Base-by-base conservation (phyloP, 2,888 invertebrate species). In the Cheilosia vulpina region DNA sequence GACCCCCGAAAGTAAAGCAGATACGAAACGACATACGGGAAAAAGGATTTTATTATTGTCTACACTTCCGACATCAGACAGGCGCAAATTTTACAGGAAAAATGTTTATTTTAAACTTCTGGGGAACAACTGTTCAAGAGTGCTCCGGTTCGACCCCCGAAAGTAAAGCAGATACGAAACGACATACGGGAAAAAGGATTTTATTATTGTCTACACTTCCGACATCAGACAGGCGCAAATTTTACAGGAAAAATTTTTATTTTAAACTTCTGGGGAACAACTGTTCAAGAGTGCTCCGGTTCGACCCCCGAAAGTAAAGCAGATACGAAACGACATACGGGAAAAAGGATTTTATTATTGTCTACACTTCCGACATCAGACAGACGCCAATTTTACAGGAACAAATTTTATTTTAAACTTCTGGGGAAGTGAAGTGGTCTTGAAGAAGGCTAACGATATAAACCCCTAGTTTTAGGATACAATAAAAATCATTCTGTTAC, bases 201-300 rank as follows among this genome's bases (percentile, higher is more conserved):
- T 68, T 55, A 31, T 69, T 66, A 53, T 34, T 57, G 66, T 66
- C 55, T 53, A 53, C 43, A 43, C 1, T n/a, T n/a, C n/a, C n/a
- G n/a, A 24, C 24, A 31, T 19, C 62, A 34, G 19, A 55, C 31
- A 5, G 34, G 38, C 38, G 13, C 45, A 43, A 27, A 24, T 27
- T 34, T 47, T 63, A 21, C 21, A 47, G 50, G 38, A 47, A 65
- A 1, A 65, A 31, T 27, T 24, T 24, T 41, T 21, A 21, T 57
- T 41, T 24, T 21, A 27, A 27, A 62, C 13, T 62, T 62, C 27
- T 47, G 5, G 7, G 45, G 2, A 27, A 24, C n/a, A 2, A 21
- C 21, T 21, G 21, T 2, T 21, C 21, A 21, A 2, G 2, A 21
- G 21, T 21, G 2, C 21, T 21, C 21, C 21, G 21, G 21, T 2